These are phyloP conservation scores for Semaprochilodus insignis DNA, from an alignment of 2,797 vertebrate genomes.

Conservation along the genomic window DNA sequence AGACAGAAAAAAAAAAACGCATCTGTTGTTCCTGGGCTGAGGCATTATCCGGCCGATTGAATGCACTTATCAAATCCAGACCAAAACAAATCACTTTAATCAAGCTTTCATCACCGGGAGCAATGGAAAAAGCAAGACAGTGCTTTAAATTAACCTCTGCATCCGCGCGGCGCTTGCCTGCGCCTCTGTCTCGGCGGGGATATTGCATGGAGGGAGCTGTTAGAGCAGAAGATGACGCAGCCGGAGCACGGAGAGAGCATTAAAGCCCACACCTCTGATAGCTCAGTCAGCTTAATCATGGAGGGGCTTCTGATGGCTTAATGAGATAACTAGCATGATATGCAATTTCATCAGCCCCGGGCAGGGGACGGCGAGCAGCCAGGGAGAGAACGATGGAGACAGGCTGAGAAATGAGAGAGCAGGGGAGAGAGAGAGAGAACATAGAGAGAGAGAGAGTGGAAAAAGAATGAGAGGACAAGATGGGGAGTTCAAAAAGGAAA, in stretches of 20 bases:
- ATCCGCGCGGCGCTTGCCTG: neutral
- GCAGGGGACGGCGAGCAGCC: neutral
- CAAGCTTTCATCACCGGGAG: conserved; percentile 64
- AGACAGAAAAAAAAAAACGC: conserved; percentile 55
- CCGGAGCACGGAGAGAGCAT: conserved; percentile 12
- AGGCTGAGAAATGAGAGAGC: neutral
- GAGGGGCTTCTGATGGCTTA: conserved; percentile 65
- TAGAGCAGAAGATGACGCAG: neutral
- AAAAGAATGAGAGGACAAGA: neutral
- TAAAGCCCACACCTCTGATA: conserved; percentile 8
- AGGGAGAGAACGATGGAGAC: neutral
- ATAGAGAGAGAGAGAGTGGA: conserved; percentile 9
- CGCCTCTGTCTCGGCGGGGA: neutral
- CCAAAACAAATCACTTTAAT: conserved; percentile 79
- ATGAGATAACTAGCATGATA: conserved; percentile 65
- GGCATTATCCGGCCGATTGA: conserved; percentile 68
- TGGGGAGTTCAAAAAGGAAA: neutral
- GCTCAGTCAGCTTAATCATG: conserved; percentile 58
- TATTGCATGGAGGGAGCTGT: neutral
- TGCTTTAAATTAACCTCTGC: conserved; percentile 48
- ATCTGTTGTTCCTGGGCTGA: conserved; percentile 66
- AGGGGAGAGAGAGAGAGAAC: neutral
- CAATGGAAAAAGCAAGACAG: conserved; percentile 31
- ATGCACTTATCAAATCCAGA: conserved; percentile 76
- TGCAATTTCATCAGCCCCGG: conserved; percentile 3